phyloP scores from a whole-genome alignment of 2,797 vertebrate species.

The Phrynocephalus forsythii region DNA sequence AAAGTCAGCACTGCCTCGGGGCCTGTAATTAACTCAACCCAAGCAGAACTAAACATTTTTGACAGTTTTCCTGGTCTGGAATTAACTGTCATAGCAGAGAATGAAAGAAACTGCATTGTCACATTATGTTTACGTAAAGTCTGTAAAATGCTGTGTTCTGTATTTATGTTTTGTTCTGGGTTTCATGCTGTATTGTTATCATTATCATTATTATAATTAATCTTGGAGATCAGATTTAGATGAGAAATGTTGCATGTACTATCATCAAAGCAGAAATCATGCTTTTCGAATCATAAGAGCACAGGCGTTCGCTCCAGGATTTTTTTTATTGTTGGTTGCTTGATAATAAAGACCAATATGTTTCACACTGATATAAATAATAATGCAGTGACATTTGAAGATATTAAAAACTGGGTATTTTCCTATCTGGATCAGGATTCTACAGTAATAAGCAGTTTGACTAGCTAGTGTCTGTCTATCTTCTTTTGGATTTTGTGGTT shows the following conservation, averaged over 20 bases:
- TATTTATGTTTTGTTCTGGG: slow-evolving; percentile 76
- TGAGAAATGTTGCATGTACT: slow-evolving; percentile 79
- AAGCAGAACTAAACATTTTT: slow-evolving; percentile 98
- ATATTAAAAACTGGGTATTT: slow-evolving; percentile 68
- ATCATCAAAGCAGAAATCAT: slow-evolving; percentile 60
- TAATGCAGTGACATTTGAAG: slow-evolving; percentile 73
- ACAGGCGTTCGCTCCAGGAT: slow-evolving; percentile 72
- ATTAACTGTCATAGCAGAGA: slow-evolving; percentile 95
- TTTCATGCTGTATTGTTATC: slow-evolving; percentile 68
- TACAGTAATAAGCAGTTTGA: slow-evolving; percentile 69
- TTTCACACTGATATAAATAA: slow-evolving; percentile 73
- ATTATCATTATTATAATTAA: slow-evolving; percentile 65
- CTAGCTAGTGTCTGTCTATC: slow-evolving; percentile 56
- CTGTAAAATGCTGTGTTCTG: slow-evolving; percentile 80
- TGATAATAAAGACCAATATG: slow-evolving; percentile 73
- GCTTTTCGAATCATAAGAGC: slow-evolving; percentile 61
- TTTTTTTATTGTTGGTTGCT: slow-evolving; percentile 69
- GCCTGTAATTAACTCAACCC: slow-evolving; percentile 96
- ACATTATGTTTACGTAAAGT: slow-evolving; percentile 87
- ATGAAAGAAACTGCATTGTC: slow-evolving; percentile 94
- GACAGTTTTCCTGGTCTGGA: slow-evolving; percentile 96
- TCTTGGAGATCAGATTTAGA: slow-evolving; percentile 87
- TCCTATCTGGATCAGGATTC: slow-evolving; percentile 67
- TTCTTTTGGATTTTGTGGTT: slow-evolving; percentile 23
- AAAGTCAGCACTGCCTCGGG: slow-evolving; percentile 87